These are phyloP conservation scores for Siniperca knerii DNA, from an alignment of 2,113 vertebrate species.

Conservation along the genomic window DNA sequence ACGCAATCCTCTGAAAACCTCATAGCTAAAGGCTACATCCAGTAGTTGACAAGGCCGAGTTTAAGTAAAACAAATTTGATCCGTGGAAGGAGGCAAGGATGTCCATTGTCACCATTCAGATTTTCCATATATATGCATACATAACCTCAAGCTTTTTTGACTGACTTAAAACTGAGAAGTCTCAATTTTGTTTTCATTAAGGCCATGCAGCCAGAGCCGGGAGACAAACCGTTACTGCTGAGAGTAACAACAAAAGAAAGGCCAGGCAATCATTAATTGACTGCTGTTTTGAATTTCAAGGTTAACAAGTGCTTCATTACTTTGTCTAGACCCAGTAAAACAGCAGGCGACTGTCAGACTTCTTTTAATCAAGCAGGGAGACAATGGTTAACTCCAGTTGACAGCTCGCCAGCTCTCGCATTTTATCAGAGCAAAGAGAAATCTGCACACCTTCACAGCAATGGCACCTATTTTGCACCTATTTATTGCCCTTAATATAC, in stretches of 20 bases:
- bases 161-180: neutral
- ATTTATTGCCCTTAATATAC: neutral
- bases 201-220: neutral
- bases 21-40: neutral
- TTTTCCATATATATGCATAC: neutral
- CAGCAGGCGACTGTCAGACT: constrained; percentile 22
- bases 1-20: neutral
- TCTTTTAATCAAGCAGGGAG: constrained; percentile 38
- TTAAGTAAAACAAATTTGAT: too few species aligned
- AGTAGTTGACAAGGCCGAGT: neutral
- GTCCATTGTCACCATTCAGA: neutral
- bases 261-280: neutral
- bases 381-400: constrained; percentile 4
- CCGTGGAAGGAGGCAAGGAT: neutral
- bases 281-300: constrained; percentile 20
- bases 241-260: neutral
- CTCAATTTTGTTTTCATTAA: neutral
- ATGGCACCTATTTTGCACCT: neutral
- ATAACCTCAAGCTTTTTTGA: neutral
- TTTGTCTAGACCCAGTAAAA: constrained; percentile 20
- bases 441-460: neutral
- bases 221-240: neutral
- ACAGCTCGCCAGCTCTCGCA: neutral
- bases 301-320: constrained; percentile 18
- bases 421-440: neutral